A percentile compares a stretch with the other conserved stretches of the same genome.
phyloP scores from a whole-genome alignment of 2,888 invertebrate species.

The Ophioninae sp. region DNA sequence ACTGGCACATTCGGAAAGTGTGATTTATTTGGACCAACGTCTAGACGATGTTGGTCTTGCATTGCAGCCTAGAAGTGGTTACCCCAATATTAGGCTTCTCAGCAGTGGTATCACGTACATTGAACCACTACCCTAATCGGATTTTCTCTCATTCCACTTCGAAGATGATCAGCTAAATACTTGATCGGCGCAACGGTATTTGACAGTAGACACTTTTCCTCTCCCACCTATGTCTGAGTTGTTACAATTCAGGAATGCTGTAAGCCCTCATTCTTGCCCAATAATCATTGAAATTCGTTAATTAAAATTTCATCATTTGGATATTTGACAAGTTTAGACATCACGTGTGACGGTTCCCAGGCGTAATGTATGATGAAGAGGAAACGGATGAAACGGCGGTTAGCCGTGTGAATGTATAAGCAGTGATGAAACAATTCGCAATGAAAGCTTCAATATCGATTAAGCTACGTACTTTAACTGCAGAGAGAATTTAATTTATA shows the following conservation, averaged over 20 bases:
- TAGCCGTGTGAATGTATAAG: slow-evolving; percentile 25
- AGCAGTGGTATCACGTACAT: neutral
- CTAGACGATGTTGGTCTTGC: slow-evolving; percentile 15
- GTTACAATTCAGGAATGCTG: neutral
- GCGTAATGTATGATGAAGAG: too few species aligned
- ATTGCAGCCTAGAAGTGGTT: neutral
- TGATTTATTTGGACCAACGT: neutral
- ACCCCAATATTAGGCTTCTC: neutral
- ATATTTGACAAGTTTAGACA: too few species aligned
- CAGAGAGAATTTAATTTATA: slow-evolving; percentile 25
- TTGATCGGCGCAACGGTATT: neutral
- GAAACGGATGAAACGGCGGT: neutral
- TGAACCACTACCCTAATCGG: neutral
- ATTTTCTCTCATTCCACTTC: neutral
- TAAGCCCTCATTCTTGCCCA: too few species aligned
- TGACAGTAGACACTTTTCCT: neutral
- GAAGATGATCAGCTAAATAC: neutral
- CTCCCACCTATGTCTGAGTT: neutral
- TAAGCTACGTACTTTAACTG: slow-evolving; percentile 37
- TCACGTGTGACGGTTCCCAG: too few species aligned
- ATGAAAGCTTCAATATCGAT: slow-evolving; percentile 52
- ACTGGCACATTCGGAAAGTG: neutral
- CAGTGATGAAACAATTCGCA: slow-evolving; percentile 22
- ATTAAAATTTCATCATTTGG: neutral
- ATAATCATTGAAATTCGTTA: neutral